A percentile compares a stretch with the other conserved stretches of the same genome.
These are phyloP conservation scores for Cerceris ruficornis DNA, from an alignment of 2,888 invertebrate species.

Conservation along the genomic window DNA sequence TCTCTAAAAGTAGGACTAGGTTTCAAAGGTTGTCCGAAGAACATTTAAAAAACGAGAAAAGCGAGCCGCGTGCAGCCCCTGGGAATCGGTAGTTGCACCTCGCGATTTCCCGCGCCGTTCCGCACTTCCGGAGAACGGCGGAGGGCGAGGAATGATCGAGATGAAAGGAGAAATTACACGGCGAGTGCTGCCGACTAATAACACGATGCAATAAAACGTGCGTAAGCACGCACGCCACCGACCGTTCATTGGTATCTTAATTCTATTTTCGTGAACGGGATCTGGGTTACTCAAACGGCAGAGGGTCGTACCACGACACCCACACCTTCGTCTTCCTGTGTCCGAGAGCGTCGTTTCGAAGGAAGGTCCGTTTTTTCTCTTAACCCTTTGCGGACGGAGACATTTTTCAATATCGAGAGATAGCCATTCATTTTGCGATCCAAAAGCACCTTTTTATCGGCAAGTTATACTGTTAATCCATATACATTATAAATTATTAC, in stretches of 20 bases:
- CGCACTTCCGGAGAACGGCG: neutral
- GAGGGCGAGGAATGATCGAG: conserved; percentile 4
- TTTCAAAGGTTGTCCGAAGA: conserved; percentile 21
- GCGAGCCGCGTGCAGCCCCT: neutral
- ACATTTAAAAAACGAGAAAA: conserved; percentile 4
- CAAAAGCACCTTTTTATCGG: too few species aligned
- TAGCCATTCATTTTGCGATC: too few species aligned
- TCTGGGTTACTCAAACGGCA: conserved; percentile 77
- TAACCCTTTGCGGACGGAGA: too few species aligned
- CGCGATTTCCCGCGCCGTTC: neutral
- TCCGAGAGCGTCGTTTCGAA: conserved; percentile 15
- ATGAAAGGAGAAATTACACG: conserved; percentile 25
- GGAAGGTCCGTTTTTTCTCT: too few species aligned
- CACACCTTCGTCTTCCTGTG: conserved; percentile 12
- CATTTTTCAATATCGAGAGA: too few species aligned
- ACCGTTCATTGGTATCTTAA: conserved; percentile 65
- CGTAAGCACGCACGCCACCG: conserved; percentile 39
- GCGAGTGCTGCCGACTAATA: conserved; percentile 46
- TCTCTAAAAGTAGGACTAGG: conserved; percentile 42
- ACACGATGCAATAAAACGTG: conserved; percentile 63
- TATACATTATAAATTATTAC: too few species aligned
- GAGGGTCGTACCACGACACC: conserved; percentile 48
- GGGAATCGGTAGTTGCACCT: neutral
- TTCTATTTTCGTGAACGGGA: conserved; percentile 77
- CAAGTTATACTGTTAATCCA: too few species aligned